Evolutionary conservation across 2,797 vertebrate species (phyloP).

Genomic region (Sphenopsis melanotis): DNA sequence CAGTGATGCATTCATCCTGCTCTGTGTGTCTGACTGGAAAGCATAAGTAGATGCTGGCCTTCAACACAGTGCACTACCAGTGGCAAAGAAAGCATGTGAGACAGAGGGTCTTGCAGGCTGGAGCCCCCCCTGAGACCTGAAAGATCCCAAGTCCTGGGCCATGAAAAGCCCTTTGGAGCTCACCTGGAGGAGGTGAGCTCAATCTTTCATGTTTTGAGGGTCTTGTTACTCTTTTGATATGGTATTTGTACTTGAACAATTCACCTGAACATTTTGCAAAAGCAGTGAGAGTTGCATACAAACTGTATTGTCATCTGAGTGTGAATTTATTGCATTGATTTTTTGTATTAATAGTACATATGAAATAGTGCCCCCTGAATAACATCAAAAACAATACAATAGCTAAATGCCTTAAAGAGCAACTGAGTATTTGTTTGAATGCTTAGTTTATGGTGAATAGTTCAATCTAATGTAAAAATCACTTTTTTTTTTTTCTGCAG

Average conservation of each 20-base stretch:
- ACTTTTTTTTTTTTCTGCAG: not conserved
- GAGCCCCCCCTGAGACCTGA: rapidly evolving
- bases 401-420: not conserved
- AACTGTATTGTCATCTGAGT: not conserved
- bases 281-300: not conserved
- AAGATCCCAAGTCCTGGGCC: not conserved
- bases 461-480: not conserved
- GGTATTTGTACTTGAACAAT: not conserved
- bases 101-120: not conserved
- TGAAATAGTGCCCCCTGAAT: not conserved
- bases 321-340: not conserved
- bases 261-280: not conserved
- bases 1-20: not conserved
- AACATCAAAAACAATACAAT: not conserved
- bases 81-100: not conserved
- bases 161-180: not conserved
- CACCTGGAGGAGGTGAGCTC: not conserved
- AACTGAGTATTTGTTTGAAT: not conserved
- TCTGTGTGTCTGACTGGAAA: not conserved
- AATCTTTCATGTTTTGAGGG: not conserved
- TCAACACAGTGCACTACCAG: not conserved
- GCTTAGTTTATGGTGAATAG: not conserved
- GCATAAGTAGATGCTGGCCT: not conserved
- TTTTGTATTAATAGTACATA: not conserved
- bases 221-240: not conserved